A percentile compares a stretch with the other conserved stretches of the same genome.
Evolutionary conservation across 1,140 invertebrate species (phyloP).

Genomic region (Lasioglossum baleicum): DNA sequence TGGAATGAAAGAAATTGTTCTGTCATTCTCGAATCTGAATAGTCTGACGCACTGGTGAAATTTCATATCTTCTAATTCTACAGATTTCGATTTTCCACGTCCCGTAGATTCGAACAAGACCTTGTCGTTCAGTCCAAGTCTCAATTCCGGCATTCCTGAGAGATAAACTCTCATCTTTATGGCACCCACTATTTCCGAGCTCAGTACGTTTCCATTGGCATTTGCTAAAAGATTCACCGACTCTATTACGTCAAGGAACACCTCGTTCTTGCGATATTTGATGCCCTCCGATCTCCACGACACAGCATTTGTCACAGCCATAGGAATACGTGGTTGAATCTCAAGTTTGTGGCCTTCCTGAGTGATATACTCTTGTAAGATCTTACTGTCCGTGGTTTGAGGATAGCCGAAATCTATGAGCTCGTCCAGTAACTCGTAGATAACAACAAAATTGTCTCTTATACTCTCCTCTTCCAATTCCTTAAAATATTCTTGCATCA

Average conservation of each 20-base stretch:
- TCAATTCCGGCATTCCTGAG: constrained; percentile 99
- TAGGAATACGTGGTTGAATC: constrained; percentile 96
- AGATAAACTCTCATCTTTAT: constrained; percentile 99
- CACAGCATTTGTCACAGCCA: constrained; percentile 99
- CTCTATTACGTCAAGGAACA: constrained; percentile 99
- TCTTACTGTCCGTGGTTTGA: constrained; percentile 99
- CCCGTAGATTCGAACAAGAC: constrained; percentile 99
- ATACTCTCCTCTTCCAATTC: constrained; percentile 99
- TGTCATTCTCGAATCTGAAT: constrained; percentile 98
- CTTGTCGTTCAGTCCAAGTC: constrained; percentile 99
- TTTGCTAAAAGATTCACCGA: constrained; percentile 98
- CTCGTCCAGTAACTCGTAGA: constrained; percentile 99
- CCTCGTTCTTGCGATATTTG: constrained; percentile 99
- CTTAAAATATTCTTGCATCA: constrained; percentile 99
- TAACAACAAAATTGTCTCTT: constrained; percentile 99
- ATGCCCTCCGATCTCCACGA: constrained; percentile 99
- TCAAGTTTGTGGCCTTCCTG: constrained; percentile 99
- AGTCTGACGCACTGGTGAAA: constrained; percentile 99
- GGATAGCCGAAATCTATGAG: constrained; percentile 99
- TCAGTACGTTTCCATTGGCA: constrained; percentile 97
- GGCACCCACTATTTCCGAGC: constrained; percentile 98
- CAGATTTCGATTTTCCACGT: constrained; percentile 98
- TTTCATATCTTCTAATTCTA: constrained; percentile 99
- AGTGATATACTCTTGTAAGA: constrained; percentile 98
- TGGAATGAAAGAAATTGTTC: constrained; percentile 99